Percentiles rank a stretch among this genome's conserved stretches.
These are phyloP conservation scores for Samia ricini DNA, from an alignment of 1,140 invertebrate genomes.

Conservation along the genomic window DNA sequence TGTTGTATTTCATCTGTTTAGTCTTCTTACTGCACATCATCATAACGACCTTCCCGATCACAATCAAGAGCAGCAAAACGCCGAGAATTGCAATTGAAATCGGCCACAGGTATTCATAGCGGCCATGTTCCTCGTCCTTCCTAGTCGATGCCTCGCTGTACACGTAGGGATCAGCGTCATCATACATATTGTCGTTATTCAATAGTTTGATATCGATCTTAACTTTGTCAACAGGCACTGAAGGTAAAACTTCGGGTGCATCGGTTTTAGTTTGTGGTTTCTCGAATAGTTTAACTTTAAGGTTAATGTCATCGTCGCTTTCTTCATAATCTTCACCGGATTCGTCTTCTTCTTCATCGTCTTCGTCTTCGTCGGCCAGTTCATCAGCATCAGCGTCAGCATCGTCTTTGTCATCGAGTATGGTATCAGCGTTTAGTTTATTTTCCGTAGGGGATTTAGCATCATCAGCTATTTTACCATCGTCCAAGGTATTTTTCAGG, in stretches of 20 bases:
- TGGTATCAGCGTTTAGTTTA: slow-evolving; percentile 13
- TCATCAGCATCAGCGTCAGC: slow-evolving; percentile 42
- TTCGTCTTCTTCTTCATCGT: slow-evolving; percentile 46
- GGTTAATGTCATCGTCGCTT: slow-evolving; percentile 53
- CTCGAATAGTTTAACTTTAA: slow-evolving; percentile 60
- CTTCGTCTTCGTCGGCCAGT: slow-evolving; percentile 45
- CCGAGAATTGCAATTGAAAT: slow-evolving; percentile 69
- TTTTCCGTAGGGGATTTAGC: slow-evolving; percentile 38
- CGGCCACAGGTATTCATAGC: slow-evolving; percentile 72
- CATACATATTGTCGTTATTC: slow-evolving; percentile 56
- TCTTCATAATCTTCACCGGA: slow-evolving; percentile 42
- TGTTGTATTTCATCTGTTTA: slow-evolving; percentile 78
- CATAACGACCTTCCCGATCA: slow-evolving; percentile 72
- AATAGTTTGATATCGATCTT: slow-evolving; percentile 64
- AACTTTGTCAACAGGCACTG: slow-evolving; percentile 45
- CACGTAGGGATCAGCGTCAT: slow-evolving; percentile 61
- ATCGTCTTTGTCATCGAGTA: slow-evolving; percentile 45
- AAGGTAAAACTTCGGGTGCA: slow-evolving; percentile 25
- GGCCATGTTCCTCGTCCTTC: slow-evolving; percentile 68
- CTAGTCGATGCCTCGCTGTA: slow-evolving; percentile 53
- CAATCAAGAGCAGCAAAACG: slow-evolving; percentile 70
- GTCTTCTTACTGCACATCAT: slow-evolving; percentile 71
- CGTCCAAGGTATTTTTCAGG: slow-evolving; percentile 60
- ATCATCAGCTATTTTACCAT: slow-evolving; percentile 59
- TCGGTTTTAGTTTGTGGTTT: slow-evolving; percentile 35